Base-by-base conservation (phyloP, 2,113 vertebrate genomes). In the Pipra filicauda region DNA sequence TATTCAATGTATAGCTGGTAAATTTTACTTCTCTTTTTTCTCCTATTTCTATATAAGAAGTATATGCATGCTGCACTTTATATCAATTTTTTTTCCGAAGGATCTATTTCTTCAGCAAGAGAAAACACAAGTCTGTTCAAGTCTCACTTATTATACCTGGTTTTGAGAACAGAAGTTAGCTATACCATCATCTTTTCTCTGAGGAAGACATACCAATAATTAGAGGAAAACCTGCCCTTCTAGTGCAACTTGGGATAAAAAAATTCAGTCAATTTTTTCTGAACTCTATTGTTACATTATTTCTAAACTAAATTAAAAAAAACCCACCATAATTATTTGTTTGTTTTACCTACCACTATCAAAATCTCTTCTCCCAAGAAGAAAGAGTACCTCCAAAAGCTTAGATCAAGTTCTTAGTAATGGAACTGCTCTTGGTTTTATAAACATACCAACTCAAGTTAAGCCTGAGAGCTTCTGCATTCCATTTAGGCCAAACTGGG, bases 1-100 rank as follows among this genome's bases (percentile, higher is more conserved):
- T 86, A 74, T 74, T 88, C 69, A 77, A 43, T 51, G 41, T 46
- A 92, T 79, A 88, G 59, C 75, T 94, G 79, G 64, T 85, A 96
- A 88, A 80, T 88, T 79, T 88, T 54, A 85, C 27, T 91, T 12
- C 26, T 64, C 28, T 51, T 71, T 82, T 51, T 72, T 11, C 39
- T 72, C 75, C 64, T 70, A 37, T 70, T 83, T 80, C 79, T 77
- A 55, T 14, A 79, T 8, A 61, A 49, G 18, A 64, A 89, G 44
- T 31, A 75, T 6, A 75, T 11, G 57, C 1, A 2, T 54, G 49
- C 44, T 88, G 31, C 18, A 49, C 10, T 77, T 85, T 2, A 49
- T 44, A 12, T 52, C 24, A 8, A 0, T 74, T 66, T 52, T 62
- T 62, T 64, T 87, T 7, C 27, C 35, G n/a, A 81, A 75, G 11